Conservation (phyloP, 2,797 vertebrate species). For the Enteromius viviparus region DNA sequence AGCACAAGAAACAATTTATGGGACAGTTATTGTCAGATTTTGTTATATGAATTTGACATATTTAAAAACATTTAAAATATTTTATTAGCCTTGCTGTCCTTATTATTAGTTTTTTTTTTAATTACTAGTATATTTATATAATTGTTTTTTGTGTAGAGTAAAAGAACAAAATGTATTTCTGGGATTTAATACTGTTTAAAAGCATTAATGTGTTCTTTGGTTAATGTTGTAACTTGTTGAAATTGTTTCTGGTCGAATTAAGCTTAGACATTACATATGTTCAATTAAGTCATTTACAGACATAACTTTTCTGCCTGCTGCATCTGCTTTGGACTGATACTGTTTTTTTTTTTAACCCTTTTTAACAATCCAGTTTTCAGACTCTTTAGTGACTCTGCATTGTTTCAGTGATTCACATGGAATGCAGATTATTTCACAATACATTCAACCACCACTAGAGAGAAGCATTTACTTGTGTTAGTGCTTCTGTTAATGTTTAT, state of each 20-base stretch:
- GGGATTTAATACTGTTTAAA: not conserved
- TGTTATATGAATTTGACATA: not conserved
- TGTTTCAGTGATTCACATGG: not conserved
- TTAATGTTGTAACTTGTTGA: not conserved
- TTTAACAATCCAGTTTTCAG: not conserved
- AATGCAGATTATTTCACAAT: not conserved
- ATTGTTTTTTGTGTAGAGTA: not conserved
- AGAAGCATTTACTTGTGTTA: slow-evolving; percentile 20
- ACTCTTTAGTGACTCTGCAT: not conserved
- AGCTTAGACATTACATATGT: not conserved
- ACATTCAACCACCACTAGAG: slow-evolving; percentile 33
- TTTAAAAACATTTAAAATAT: not conserved
- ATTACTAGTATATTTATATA: not conserved
- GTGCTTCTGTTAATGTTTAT: not conserved
- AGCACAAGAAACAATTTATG: not conserved
- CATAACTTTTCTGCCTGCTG: not conserved
- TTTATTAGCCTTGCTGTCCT: not conserved
- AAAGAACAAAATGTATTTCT: not conserved
- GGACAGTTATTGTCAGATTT: not conserved
- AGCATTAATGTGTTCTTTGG: not conserved
- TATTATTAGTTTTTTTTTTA: not conserved
- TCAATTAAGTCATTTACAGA: not conserved
- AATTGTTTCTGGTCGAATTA: not conserved
- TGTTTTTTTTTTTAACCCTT: not conserved
- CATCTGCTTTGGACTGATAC: not conserved